Evolutionary conservation across 2,797 vertebrate species (phyloP).

Genomic region (Zenarchopterus dispar): DNA sequence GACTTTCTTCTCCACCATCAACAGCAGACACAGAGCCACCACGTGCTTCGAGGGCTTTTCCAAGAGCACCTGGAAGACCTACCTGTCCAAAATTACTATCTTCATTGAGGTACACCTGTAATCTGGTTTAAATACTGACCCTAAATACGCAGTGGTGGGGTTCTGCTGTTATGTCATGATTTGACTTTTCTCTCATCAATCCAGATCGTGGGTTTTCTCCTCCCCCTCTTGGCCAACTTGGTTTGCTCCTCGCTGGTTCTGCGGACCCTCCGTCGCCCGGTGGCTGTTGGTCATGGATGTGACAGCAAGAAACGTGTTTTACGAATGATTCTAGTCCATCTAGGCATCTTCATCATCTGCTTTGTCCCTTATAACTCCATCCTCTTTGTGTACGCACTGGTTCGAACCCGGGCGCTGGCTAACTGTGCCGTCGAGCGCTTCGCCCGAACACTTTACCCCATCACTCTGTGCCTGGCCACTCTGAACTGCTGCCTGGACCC

Average conservation of each 20-base stretch:
- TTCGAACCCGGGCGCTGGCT: conserved; percentile 91
- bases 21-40: conserved; percentile 88
- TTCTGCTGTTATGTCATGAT: neutral
- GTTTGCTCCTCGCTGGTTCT: conserved; percentile 94
- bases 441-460: conserved; percentile 92
- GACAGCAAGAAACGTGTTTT: conserved; percentile 94
- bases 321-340: conserved; percentile 95
- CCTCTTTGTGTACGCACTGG: conserved; percentile 95
- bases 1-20: conserved; percentile 96
- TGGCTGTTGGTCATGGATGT: conserved; percentile 89
- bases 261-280: conserved; percentile 90
- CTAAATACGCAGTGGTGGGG: neutral
- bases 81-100: conserved; percentile 98
- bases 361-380: conserved; percentile 98
- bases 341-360: conserved; percentile 96
- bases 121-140: neutral
- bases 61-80: conserved; percentile 95
- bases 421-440: conserved; percentile 93
- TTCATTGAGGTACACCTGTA: conserved; percentile 89
- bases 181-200: neutral
- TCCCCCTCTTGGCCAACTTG: conserved; percentile 92
- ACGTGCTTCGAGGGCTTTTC: conserved; percentile 98
- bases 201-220: conserved; percentile 91
- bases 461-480: conserved; percentile 93
- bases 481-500: conserved; percentile 98